Conservation (phyloP, 1,140 invertebrate species). For the Lepidurus couesii region DNA sequence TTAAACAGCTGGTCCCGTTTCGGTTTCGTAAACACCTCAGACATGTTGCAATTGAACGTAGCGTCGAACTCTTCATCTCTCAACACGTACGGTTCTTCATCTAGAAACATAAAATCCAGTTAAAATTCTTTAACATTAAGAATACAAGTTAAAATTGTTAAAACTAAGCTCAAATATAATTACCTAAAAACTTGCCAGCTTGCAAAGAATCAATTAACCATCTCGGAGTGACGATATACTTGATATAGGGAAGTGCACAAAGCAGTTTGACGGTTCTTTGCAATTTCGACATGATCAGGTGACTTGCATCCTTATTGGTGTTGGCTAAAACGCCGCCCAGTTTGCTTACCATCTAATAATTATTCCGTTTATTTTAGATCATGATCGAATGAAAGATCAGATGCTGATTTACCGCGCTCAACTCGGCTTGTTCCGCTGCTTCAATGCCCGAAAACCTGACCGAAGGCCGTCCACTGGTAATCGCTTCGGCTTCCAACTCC, state of each 20-base stretch:
- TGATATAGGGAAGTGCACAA: conserved; percentile 65
- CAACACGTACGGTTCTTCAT: conserved; percentile 62
- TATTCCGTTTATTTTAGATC: conserved; percentile 25
- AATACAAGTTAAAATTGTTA: conserved; percentile 37
- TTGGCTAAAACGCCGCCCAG: conserved; percentile 70
- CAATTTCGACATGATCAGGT: conserved; percentile 71
- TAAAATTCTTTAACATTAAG: conserved; percentile 25
- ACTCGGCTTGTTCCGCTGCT: conserved; percentile 29
- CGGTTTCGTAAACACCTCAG: conserved; percentile 59
- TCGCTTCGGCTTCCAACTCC: conserved; percentile 8
- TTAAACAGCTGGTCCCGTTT: conserved; percentile 51
- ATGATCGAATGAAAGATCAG: not conserved
- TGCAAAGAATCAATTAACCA: conserved; percentile 77
- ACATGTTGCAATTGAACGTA: conserved; percentile 67
- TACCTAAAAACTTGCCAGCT: conserved; percentile 66
- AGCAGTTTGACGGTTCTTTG: conserved; percentile 79
- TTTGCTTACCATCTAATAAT: conserved; percentile 58
- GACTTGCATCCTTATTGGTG: conserved; percentile 65
- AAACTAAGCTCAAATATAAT: not conserved
- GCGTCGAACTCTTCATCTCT: conserved; percentile 70
- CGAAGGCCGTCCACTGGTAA: conserved; percentile 12
- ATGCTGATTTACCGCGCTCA: not conserved
- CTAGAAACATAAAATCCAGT: conserved; percentile 41
- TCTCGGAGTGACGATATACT: conserved; percentile 68
- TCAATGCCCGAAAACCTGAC: conserved; percentile 33